Percentiles rank a stretch among this genome's conserved stretches.
phyloP scores from a whole-genome alignment of 2,113 vertebrate species.

The Tachysurus fulvidraco region DNA sequence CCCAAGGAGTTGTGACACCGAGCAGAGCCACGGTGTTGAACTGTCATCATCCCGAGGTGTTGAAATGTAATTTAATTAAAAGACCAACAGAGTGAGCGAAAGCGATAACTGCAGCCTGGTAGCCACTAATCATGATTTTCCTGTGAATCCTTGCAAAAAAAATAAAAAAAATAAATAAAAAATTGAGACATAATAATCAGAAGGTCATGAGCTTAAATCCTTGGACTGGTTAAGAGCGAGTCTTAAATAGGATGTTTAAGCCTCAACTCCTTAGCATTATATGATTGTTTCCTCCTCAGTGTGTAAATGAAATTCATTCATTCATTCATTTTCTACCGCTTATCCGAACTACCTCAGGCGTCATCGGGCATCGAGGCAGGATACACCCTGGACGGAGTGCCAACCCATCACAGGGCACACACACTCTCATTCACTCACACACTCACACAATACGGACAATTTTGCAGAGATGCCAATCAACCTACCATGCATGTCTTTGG shows the following conservation, averaged over 20 bases:
- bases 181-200: background rate
- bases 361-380: no score
- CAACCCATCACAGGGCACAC: no score
- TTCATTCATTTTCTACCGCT: no score
- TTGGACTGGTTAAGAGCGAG: background rate
- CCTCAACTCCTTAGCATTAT: background rate
- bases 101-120: slow-evolving; percentile 9
- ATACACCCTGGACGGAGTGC: no score
- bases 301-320: background rate
- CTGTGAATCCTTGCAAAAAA: background rate
- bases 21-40: slow-evolving; percentile 37
- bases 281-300: background rate
- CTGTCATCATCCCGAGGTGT: slow-evolving; percentile 40
- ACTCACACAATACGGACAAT: no score
- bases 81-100: slow-evolving; percentile 18
- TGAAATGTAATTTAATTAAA: slow-evolving; percentile 40
- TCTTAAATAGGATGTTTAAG: background rate
- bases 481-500: no score
- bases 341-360: no score
- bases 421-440: no score
- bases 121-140: slow-evolving; percentile 33
- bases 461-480: no score
- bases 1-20: slow-evolving; percentile 40
- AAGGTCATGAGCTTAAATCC: background rate
- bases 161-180: background rate